Evolutionary conservation across 2,113 vertebrate genomes (phyloP).

Genomic region (Lepus americanus): DNA sequence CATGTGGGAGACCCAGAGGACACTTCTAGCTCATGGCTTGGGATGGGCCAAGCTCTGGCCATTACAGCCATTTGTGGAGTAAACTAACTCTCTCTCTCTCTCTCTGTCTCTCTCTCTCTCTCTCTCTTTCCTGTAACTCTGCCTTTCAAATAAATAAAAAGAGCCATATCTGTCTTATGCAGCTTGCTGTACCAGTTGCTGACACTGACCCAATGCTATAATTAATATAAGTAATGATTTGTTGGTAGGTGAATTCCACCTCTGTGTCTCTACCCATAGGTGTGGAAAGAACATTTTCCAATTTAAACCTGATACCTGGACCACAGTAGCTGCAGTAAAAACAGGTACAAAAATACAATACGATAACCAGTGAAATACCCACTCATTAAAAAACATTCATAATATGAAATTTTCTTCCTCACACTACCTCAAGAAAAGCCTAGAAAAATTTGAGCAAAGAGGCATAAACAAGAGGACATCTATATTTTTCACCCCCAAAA

Average conservation of each 20-base stretch:
- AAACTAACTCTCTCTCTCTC: too few species aligned
- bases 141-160: too few species aligned
- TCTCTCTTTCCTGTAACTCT: too few species aligned
- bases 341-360: neutral
- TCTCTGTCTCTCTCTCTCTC: too few species aligned
- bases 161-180: neutral
- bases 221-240: neutral
- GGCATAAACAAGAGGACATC: neutral
- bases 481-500: neutral
- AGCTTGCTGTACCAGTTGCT: neutral
- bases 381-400: neutral
- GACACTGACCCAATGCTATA: neutral
- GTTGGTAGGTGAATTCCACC: neutral
- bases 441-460: neutral
- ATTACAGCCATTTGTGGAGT: too few species aligned
- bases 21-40: too few species aligned
- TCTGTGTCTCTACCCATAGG: neutral
- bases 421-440: neutral
- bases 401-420: neutral
- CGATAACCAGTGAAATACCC: neutral
- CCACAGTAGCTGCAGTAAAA: neutral
- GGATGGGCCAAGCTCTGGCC: too few species aligned
- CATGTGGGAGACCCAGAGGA: too few species aligned
- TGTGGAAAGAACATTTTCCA: slow-evolving; percentile 17
- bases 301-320: neutral